Evolutionary conservation across 2,113 vertebrate species (phyloP), one percentile per base, ranked within the genome.

Genomic region (Choloepus hoffmanni): DNA sequence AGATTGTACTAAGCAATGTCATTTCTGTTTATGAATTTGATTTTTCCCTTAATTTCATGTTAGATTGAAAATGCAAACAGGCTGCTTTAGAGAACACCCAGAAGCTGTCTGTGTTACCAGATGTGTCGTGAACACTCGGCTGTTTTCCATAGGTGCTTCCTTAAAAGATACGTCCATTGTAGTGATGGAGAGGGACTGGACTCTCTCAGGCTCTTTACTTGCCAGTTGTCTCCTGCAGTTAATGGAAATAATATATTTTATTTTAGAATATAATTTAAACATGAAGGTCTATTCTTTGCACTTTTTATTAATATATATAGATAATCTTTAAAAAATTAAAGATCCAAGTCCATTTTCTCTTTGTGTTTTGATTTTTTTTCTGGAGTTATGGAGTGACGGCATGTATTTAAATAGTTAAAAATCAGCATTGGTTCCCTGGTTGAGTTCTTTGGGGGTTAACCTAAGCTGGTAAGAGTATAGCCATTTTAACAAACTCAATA

Each of bases 231-330:
- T 98, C 93, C 98, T 97, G 97, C 98, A 97, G 90, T 96, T 98
- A 95, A 98, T 97, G 97, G 96, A 97, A 98, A 96, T 95, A 96
- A 58, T 55, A 33, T 97, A 96, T 97, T 97, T 97, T 97, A 96
- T 97, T 98, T 98, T 98, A 96, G 93, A 85, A 90, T 95, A 87
- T 97, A 97, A 97, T 97, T 98, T 97, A 97, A 98, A 98, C 95
- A 95, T 93, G 97, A 98, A 97, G 95, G 88, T 98, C 97, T 98
- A 0, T 98, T 98, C 98, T 98, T 97, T 98, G 98, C 98, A 98
- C 96, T 97, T 96, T 97, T 98, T 98, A 88, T 98, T 98, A 96
- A 97, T 97, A 98, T 97, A 97, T 97, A 97, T 60, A 98, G 95
- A 97, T 96, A 97, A 97, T 98, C 98, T 97, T 95, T 97, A 97